Base-by-base conservation (phyloP, 2,113 vertebrate genomes). In the Lagenorhynchus albirostris region DNA sequence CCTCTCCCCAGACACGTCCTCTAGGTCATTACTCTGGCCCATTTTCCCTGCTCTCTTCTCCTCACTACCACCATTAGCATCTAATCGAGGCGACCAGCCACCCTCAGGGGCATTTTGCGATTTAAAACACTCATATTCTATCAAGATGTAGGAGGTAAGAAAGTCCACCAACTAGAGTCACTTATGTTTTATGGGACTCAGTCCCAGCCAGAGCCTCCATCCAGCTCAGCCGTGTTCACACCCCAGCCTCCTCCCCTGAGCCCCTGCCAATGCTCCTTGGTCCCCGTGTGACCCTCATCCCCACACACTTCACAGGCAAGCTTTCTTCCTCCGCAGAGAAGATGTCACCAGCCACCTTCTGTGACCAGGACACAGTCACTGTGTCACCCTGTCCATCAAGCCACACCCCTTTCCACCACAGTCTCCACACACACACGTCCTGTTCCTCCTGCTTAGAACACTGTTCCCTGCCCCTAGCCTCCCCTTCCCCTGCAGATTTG, bases 241-340 rank as follows among this genome's bases (percentile, higher is more conserved):
- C 5, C 7, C 5, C 2, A 15, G 20, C 50, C 17, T 13, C 58
- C n/a, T 68, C 18, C 65, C 44, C 21, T 4, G 5, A 50, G 44
- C 25, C 38, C 36, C 33, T 17, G 23, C 31, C 11, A 0, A 5
- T 7, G 25, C 71, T 6, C 33, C 47, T 33, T 8, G 0, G 5
- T 23, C 9, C 65, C 74, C 44, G 4, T 18, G 3, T 1, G 9
- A 47, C 36, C 70, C 38, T 31, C 55, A 4, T 10, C 53, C 8
- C 85, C 8, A 3, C n/a, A 6, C 36, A 6, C 41, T n/a, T 67
- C 65, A 73, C 90, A 82, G 58, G 36, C 20, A 18, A 50, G 4
- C 76, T 60, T 5, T 82, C 36, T 25, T 76, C 50, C 60, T n/a
- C 29, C 15, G 74, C 26, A 38, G 65, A 67, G 68, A 50, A 47